Base-by-base conservation (phyloP, 2,888 invertebrate genomes). In the Druceiella hillmani region DNA sequence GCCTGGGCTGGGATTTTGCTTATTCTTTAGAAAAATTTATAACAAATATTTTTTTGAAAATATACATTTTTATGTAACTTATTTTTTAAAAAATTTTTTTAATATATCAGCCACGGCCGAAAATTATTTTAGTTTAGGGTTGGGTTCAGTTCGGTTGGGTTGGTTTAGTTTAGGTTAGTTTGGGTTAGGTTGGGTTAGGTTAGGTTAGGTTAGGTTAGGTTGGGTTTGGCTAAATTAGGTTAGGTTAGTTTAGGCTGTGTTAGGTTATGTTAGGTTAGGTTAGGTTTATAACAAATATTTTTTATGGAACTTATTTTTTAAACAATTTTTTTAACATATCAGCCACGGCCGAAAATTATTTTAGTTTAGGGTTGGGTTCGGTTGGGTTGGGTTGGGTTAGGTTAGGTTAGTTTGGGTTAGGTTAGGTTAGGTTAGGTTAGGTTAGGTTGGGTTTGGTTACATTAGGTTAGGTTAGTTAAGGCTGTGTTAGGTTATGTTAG, bases 391-490 rank as follows among this genome's bases (percentile, higher is more conserved):
- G 35, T 35, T 35, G 29, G 35, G 35, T 35, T 35, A 35, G 35
- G 35, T 35, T 35, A 35, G 35, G 35, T 35, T 35, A 35, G 35
- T 27, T 35, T 35, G 33, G 37, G 37, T 41, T 37, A 37, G 41
- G 37, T 41, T 37, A 33, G 41, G 37, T 41, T 37, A 37, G 42
- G 42, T 42, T 42, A 42, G 42, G 40, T 43, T 40, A 36, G 43
- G 40, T 43, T 40, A 43, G 43, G 43, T 43, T 43, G 36, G 43
- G 43, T 43, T 39, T 33, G 43, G 40, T 38, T 43, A 43, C 40
- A 40, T 43, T 43, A 43, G 43, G 43, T 43, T 44, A 44, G 44
- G 44, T 44, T 44, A 44, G 44, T 40, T 44, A 41, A 44, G 44
- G 44, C 41, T 41, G 38, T 37, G 41, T 41, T 38, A 44, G 44